A percentile compares a stretch with the other conserved stretches of the same genome.
Evolutionary conservation across 2,888 invertebrate genomes (phyloP).

Genomic region (Drosophila putrida): DNA sequence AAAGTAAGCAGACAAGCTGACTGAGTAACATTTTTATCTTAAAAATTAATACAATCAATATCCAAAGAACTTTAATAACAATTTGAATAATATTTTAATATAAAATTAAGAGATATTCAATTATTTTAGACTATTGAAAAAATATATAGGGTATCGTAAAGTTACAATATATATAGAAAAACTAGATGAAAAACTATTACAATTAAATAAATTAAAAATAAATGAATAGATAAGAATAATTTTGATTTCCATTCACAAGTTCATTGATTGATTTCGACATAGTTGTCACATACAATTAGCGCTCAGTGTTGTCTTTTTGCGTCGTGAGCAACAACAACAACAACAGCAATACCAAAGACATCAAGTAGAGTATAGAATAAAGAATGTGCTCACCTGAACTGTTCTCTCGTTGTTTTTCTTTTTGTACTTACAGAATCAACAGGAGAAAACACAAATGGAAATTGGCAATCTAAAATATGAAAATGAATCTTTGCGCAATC

Average conservation of each 20-base stretch:
- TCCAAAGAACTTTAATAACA: too few relatives aligned
- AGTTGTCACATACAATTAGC: constrained; percentile 9
- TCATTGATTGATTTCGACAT: not conserved
- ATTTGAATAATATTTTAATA: too few relatives aligned
- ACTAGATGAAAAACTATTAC: not conserved
- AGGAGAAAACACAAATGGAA: constrained; percentile 85
- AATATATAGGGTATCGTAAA: not conserved
- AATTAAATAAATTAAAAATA: not conserved
- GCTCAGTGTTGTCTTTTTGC: constrained; percentile 23
- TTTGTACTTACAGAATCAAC: constrained; percentile 75
- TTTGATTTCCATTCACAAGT: not conserved
- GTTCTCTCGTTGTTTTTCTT: constrained; percentile 6
- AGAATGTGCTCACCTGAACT: constrained; percentile 18
- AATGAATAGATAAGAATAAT: not conserved
- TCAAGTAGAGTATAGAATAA: constrained; percentile 6
- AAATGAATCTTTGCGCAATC: constrained; percentile 90
- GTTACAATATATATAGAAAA: not conserved
- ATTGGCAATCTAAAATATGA: constrained; percentile 89
- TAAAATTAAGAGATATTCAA: too few relatives aligned
- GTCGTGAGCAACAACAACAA: constrained; percentile 26
- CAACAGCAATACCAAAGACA: constrained; percentile 6
- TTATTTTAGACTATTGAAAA: not conserved
- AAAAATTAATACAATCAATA: too few relatives aligned
- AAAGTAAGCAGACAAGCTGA: constrained; percentile 5
- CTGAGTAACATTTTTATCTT: too few relatives aligned